These are phyloP conservation scores for Seira sanloemensis DNA, from an alignment of 2,888 invertebrate genomes.

Conservation along the genomic window DNA sequence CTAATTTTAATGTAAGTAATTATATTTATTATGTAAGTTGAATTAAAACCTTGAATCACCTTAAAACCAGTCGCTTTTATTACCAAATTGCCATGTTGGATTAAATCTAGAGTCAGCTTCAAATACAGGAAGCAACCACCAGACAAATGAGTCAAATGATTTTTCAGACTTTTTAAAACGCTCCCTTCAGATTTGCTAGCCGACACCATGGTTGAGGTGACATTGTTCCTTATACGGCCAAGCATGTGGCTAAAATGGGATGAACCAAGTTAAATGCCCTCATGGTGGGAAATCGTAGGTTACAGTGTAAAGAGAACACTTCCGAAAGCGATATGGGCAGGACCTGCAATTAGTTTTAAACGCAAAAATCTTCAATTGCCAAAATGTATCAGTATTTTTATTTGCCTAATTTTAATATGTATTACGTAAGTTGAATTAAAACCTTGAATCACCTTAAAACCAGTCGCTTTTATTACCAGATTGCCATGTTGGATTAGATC, in stretches of 20 bases:
- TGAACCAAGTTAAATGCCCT: conserved; percentile 93
- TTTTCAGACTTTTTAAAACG: conserved; percentile 91
- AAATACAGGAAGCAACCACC: conserved; percentile 94
- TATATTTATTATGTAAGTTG: no score
- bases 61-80: conserved; percentile 96
- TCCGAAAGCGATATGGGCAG: conserved; percentile 91
- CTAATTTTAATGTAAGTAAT: no score
- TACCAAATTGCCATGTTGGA: conserved; percentile 93
- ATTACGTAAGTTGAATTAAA: no score
- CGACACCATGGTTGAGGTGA: conserved; percentile 70
- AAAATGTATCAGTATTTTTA: no score
- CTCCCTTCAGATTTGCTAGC: conserved; percentile 73
- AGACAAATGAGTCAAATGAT: conserved; percentile 88
- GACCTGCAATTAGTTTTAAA: conserved; percentile 77
- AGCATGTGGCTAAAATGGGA: no score
- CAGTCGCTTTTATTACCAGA: conserved; percentile 93
- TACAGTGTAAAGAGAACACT: conserved; percentile 93
- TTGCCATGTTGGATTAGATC: conserved; percentile 95
- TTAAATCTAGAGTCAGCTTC: conserved; percentile 92
- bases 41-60: no score
- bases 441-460: conserved; percentile 88
- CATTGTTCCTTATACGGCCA: conserved; percentile 91
- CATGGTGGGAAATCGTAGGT: conserved; percentile 91
- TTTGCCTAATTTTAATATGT: conserved; percentile 8
- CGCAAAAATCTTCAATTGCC: no score